Conservation (phyloP, 2,888 invertebrate species). For the Heliconius aoede region DNA sequence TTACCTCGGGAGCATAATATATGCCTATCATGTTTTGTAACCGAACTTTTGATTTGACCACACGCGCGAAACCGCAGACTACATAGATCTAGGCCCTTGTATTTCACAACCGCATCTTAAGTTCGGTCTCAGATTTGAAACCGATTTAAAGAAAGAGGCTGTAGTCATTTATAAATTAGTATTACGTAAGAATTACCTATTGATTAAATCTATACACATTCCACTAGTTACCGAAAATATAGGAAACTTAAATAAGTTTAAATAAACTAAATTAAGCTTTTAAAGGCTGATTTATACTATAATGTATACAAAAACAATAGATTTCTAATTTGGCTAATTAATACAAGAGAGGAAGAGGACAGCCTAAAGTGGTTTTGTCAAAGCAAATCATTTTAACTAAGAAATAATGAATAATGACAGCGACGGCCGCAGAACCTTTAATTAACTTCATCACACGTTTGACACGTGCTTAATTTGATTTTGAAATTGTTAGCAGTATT, state of each 20-base stretch:
- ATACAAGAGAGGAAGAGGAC: background rate
- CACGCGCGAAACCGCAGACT: too few species aligned
- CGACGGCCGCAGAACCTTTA: slow-evolving; percentile 19
- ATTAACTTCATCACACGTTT: slow-evolving; percentile 40
- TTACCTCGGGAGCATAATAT: too few species aligned
- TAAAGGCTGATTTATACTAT: background rate
- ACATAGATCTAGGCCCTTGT: too few species aligned
- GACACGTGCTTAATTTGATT: slow-evolving; percentile 28
- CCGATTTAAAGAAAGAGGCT: too few species aligned
- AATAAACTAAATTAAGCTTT: background rate
- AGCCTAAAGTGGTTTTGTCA: slow-evolving; percentile 13
- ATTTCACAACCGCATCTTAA: too few species aligned
- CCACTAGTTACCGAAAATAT: background rate
- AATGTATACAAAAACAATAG: slow-evolving; percentile 2
- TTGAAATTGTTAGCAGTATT: too few species aligned
- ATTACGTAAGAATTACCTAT: background rate
- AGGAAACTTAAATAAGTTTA: background rate
- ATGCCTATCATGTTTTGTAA: too few species aligned
- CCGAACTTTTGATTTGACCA: too few species aligned
- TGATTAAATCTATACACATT: background rate
- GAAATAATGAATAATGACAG: slow-evolving; percentile 21
- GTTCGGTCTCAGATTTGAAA: too few species aligned
- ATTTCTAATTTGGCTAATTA: slow-evolving; percentile 16
- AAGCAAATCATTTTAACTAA: slow-evolving; percentile 13
- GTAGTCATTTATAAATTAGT: background rate